Conservation (phyloP, 1,140 invertebrate species). For the Drosophila rhopaloa region DNA sequence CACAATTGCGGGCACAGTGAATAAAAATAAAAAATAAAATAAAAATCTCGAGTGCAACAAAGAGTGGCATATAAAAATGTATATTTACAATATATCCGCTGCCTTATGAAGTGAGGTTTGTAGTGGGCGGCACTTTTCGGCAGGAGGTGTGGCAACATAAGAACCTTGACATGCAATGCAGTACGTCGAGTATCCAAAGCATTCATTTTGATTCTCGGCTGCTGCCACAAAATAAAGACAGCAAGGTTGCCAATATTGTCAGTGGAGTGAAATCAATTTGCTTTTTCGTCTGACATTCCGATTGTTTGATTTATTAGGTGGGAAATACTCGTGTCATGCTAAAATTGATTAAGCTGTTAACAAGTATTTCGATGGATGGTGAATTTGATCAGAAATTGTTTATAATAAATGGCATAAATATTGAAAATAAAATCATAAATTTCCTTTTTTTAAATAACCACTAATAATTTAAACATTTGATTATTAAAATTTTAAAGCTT, state of each 20-base stretch:
- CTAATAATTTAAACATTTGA: not conserved
- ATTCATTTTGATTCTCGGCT: conserved; percentile 4
- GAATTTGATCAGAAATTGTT: not conserved
- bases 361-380: not conserved
- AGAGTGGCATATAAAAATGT: conserved; percentile 61
- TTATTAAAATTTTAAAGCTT: too few relatives aligned
- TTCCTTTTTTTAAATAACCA: not conserved
- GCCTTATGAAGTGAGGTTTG: conserved; percentile 27
- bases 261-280: conserved; percentile 31
- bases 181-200: conserved; percentile 1
- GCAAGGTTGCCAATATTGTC: conserved; percentile 44
- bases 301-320: conserved; percentile 47
- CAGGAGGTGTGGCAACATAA: conserved; percentile 12
- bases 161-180: conserved; percentile 68
- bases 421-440: not conserved
- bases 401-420: not conserved
- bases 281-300: conserved; percentile 11
- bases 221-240: conserved; percentile 35
- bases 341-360: conserved; percentile 24
- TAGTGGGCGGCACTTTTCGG: not conserved
- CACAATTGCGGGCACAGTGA: conserved; percentile 58
- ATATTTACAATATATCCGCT: conserved; percentile 51
- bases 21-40: conserved; percentile 38
- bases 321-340: conserved; percentile 7
- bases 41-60: conserved; percentile 51